Conservation (phyloP, 1,140 invertebrate genomes). For the Papilio machaon region DNA sequence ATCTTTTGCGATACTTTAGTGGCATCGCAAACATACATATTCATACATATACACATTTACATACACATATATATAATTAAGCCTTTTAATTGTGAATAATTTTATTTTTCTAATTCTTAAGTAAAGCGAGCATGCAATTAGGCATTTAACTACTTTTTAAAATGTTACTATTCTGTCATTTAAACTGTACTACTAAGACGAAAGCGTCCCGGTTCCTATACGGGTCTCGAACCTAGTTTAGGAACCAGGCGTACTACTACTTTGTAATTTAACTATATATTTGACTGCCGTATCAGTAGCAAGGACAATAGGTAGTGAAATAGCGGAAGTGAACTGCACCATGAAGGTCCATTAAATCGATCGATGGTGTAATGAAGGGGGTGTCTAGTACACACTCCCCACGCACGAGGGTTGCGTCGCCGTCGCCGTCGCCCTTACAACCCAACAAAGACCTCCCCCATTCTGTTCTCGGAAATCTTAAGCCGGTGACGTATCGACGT, state of each 20-base stretch:
- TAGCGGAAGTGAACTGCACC: conserved; percentile 40
- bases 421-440: conserved; percentile 20
- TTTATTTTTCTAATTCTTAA: no score
- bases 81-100: no score
- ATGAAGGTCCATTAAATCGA: conserved; percentile 62
- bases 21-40: not conserved
- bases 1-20: not conserved
- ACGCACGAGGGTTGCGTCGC: conserved; percentile 33
- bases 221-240: no score
- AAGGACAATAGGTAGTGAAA: conserved; percentile 1
- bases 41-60: not conserved
- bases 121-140: no score
- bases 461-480: conserved; percentile 40
- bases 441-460: conserved; percentile 38
- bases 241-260: no score
- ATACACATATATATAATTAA: not conserved
- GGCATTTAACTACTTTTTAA: no score
- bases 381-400: conserved; percentile 53
- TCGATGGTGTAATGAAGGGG: conserved; percentile 58
- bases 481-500: conserved; percentile 33
- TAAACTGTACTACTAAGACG: no score
- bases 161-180: no score
- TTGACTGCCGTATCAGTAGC: not conserved
- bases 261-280: not conserved
- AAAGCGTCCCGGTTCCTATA: no score